Base-by-base conservation (phyloP, 2,888 invertebrate genomes). In the Lycocerus yunnanus region DNA sequence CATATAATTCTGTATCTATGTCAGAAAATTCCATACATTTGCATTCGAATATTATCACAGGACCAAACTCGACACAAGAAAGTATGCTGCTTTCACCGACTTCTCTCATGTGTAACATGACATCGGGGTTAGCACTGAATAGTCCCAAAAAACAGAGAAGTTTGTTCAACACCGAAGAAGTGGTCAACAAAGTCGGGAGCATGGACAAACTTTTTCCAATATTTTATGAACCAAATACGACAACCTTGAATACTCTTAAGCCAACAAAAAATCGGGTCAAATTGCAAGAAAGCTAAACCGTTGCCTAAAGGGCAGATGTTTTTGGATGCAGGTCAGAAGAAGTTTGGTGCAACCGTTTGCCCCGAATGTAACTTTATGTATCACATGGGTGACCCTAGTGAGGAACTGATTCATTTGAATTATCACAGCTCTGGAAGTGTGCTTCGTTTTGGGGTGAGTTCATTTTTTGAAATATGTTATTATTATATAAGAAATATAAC, bases 241-340 rank as follows among this genome's bases (percentile, higher is more conserved):
- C 67, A 6, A 58, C 76, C 43, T 20, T 69, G 8, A 78, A 75
- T 68, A 81, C 76, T 70, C 77, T 76, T 69, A 78, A 74, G 72
- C 63, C 67, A 60, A 69, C 15, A 58, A 73, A 72, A n/a, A 21
- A 27, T 24, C 1, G 63, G 66, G 10, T 73, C 71, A 9, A 68
- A 63, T 63, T n/a, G 59, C 13, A 78, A 77, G 21, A 75, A 75
- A 58, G 72, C 84, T 18, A 90, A 89, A 87, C 88, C 89, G 81
- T 84, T 87, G 8, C 89, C 89, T 0, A 85, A 86, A 0, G 88
- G 92, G 84, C 95, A 95, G 82, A 93, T 93, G 85, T 90, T 94
- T 74, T 90, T 96, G 71, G 96, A 97, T 87, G 95, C 93, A 0
- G 96, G 96, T 0, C 96, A 97, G 86, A 95, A 93, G 84, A 89